Base-by-base conservation (phyloP, 2,797 vertebrate species). In the Cryptoblepharus egeriae region DNA sequence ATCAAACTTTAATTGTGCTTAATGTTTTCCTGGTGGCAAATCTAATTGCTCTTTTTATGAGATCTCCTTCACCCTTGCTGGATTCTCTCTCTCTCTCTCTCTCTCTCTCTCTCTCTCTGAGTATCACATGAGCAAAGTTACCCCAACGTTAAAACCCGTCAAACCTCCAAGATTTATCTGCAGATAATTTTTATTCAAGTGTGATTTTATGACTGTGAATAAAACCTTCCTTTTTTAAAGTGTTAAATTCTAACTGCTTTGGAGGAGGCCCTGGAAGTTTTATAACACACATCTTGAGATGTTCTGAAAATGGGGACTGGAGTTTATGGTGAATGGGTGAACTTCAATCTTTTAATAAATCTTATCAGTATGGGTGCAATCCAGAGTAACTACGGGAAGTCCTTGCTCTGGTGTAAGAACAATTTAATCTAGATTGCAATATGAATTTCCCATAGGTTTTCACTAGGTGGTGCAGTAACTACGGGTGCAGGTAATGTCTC, bases 261-360 rank as follows among this genome's bases (percentile, higher is more conserved):
- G 80, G 79, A 82, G 69, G 73, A 88, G 2, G 26, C 42, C 81
- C 7, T 87, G 87, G 80, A 32, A 7, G 70, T 88, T 91, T 91
- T 79, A 86, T 87, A 89, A 85, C 37, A 74, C 84, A 73, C 77
- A 85, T 91, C 82, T 91, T 92, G 83, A 89, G 86, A 75, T 89
- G 83, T 78, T 89, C 60, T 75, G 39, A 83, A 83, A 71, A 55
- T 71, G 55, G 6, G 32, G 16, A 10, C 30, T 82, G 73, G 55
- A 30, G 35, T 20, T 67, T 89, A 86, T 80, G 42, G 70, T 84
- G 77, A 87, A 88, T 69, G 88, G 81, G 67, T 35, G 37, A 74
- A 68, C 30, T 90, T 37, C 71, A 88, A 68, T 90, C 61, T 72
- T 88, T 88, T 91, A 90, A 88, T 80, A 86, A 78, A 22, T 84